Evolutionary conservation across 2,888 invertebrate genomes (phyloP), one percentile per base, ranked within the genome.

Genomic region (Sericinus montela): DNA sequence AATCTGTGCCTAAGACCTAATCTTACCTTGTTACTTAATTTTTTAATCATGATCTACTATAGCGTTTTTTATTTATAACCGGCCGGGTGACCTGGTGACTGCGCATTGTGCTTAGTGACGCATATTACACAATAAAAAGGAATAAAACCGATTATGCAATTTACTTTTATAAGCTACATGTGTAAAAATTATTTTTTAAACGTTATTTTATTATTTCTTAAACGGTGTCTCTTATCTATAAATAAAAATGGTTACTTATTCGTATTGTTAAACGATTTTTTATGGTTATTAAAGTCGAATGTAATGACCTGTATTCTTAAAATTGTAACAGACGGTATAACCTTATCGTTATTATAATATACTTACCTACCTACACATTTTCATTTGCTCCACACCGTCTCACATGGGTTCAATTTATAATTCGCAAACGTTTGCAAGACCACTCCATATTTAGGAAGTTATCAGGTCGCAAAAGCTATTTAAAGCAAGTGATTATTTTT

Each of bases 401-500:
- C n/a, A 30, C 13, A 32, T 43, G 34, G 25, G 32, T 28, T 30
- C 25, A 39, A 29, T 14, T 41, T 50, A 40, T 48, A 41, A 37
- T 35, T 30, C 49, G 28, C 4, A 37, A 37, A 23, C 13, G 11
- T 14, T 45, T 19, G 35, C 29, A 35, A 28, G 44, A 44, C 13
- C 25, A 35, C 25, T 39, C 49, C 49, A 40, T 49, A 49, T 40
- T 35, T 23, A 35, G 39, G 1, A 28, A 16, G 43, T 13, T 34
- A 36, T 43, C 42, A 19, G 43, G 29, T 25, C 40, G 34, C 13
- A 19, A 23, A 10, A n/a, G 10, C 45, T 32, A 35, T 49, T 45
- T 35, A 41, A 41, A 13, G 19, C 30, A 14, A 25, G 45, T 45
- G 45, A 50, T 50, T 50, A 50, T 29, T 13, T 40, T 40, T 30